phyloP scores from a whole-genome alignment of 1,140 invertebrate genomes.

The Diorhabda elongata region DNA sequence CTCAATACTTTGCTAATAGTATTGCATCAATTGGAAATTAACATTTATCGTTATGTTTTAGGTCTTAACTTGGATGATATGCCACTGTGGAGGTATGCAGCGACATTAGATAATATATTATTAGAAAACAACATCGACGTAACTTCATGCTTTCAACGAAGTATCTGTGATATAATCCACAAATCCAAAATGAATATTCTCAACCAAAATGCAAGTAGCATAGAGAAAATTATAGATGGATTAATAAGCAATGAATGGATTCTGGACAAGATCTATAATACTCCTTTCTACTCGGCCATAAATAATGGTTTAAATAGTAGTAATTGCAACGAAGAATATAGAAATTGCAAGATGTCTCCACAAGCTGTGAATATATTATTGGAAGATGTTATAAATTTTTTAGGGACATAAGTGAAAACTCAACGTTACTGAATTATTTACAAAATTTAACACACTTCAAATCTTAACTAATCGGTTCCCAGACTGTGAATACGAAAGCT shows the following conservation, averaged over 20 bases:
- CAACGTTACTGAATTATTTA: too few relatives aligned
- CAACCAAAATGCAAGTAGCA: slow-evolving; percentile 34
- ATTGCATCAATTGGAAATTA: too few relatives aligned
- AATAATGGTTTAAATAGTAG: slow-evolving; percentile 26
- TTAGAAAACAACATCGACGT: slow-evolving; percentile 38
- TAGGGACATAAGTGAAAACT: neutral
- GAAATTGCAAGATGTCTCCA: slow-evolving; percentile 30
- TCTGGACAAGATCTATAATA: slow-evolving; percentile 26
- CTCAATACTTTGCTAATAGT: too few relatives aligned
- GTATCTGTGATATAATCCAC: slow-evolving; percentile 37
- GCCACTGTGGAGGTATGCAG: slow-evolving; percentile 20
- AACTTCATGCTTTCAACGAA: slow-evolving; percentile 38
- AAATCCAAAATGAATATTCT: slow-evolving; percentile 33
- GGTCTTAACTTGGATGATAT: slow-evolving; percentile 13
- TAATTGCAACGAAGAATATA: slow-evolving; percentile 32
- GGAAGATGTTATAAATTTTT: neutral
- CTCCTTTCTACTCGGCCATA: slow-evolving; percentile 32
- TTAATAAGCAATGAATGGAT: slow-evolving; percentile 39
- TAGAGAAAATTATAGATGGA: slow-evolving; percentile 44
- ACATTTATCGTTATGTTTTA: neutral
- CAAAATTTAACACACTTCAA: too few relatives aligned
- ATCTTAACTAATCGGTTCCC: too few relatives aligned
- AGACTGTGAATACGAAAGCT: too few relatives aligned
- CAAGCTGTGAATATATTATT: neutral
- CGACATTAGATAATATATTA: slow-evolving; percentile 31